Evolutionary conservation across 2,888 invertebrate species (phyloP).

Genomic region (Trachelus iudaicus): DNA sequence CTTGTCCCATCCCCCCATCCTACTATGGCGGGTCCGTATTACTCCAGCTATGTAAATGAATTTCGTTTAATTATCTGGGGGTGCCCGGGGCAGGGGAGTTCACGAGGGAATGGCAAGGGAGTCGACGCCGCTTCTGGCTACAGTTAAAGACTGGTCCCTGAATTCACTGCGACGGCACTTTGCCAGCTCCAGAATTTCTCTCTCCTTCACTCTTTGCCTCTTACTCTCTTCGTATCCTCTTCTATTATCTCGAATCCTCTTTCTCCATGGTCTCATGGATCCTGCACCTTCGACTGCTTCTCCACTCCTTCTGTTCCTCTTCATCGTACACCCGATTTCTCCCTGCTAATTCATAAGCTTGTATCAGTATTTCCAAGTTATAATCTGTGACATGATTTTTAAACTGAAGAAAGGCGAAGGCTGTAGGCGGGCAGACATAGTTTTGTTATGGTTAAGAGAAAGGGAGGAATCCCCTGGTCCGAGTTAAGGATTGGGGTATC

Average conservation of each 20-base stretch:
- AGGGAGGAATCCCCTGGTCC: no score
- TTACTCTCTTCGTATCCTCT: constrained; percentile 12
- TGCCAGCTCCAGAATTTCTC: constrained; percentile 1
- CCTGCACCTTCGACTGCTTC: constrained; percentile 12
- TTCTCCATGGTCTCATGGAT: constrained; percentile 19
- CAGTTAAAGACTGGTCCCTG: constrained; percentile 43
- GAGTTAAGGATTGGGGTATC: no score
- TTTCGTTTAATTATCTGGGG: constrained; percentile 62
- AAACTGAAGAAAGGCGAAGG: no score
- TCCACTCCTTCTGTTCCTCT: constrained; percentile 7
- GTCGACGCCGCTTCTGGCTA: constrained; percentile 35
- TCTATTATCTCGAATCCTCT: constrained; percentile 12
- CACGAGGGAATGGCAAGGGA: constrained; percentile 16
- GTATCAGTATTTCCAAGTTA: background rate
- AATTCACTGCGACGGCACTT: constrained; percentile 5
- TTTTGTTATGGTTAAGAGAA: no score
- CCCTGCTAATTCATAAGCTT: constrained; percentile 7
- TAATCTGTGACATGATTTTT: background rate
- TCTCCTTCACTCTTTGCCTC: constrained; percentile 1
- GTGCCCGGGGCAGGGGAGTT: constrained; percentile 23
- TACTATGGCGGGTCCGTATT: constrained; percentile 46
- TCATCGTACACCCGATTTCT: background rate
- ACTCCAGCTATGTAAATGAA: constrained; percentile 64
- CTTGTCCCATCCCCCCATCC: constrained; percentile 13
- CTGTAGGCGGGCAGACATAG: no score